Percentiles rank a stretch among this genome's conserved stretches.
Conservation (phyloP, 92 coral and sea anemone genomes). For the Bergia puertoricense region DNA sequence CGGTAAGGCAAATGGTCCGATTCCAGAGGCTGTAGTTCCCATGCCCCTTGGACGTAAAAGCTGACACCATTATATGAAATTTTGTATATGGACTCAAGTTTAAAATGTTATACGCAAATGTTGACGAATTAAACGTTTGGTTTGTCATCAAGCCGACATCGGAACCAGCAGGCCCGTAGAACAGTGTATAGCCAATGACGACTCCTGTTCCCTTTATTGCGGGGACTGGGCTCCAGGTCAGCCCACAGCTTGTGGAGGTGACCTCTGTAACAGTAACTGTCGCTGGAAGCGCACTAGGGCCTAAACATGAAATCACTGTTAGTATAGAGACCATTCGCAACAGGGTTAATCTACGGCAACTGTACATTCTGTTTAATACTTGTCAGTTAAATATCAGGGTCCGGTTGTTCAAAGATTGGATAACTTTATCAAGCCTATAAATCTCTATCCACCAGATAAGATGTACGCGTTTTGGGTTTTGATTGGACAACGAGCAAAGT, state of each 20-base stretch:
- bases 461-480: too few species aligned
- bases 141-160: neutral
- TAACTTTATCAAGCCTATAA: too few species aligned
- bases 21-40: conserved; percentile 25
- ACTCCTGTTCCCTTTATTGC: neutral
- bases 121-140: neutral
- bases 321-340: neutral
- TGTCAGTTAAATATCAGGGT: too few species aligned
- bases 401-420: too few species aligned
- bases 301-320: neutral
- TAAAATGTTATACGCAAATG: neutral
- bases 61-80: neutral
- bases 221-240: conserved; percentile 6
- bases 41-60: conserved; percentile 19
- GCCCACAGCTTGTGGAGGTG: conserved; percentile 3
- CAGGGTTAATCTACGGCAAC: neutral
- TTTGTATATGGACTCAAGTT: neutral
- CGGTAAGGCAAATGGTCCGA: conserved; percentile 5
- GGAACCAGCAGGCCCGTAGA: conserved; percentile 15
- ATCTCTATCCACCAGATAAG: too few species aligned
- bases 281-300: conserved; percentile 17
- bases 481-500: too few species aligned
- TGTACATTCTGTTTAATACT: too few species aligned
- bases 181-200: conserved; percentile 3
- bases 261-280: neutral